Base-by-base conservation (phyloP, 2,888 invertebrate genomes). In the Trichogramma dendrolimi region DNA sequence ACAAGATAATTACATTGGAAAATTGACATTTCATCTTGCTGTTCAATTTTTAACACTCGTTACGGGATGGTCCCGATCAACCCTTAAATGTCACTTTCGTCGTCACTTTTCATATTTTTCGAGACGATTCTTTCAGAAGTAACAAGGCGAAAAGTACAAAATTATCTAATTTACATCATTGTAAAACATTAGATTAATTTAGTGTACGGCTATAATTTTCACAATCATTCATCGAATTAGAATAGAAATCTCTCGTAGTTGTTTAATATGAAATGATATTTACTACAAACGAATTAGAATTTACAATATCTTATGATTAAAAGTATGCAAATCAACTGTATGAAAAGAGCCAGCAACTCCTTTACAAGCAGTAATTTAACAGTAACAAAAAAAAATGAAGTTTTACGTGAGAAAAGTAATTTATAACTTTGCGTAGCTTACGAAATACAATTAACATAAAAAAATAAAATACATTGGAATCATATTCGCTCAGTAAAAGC, bases 11-110 rank as follows among this genome's bases (percentile, higher is more conserved):
- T 48, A 11, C 11, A 48, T 14, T 14, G 48, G 53, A 43, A 63
- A 60, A 63, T 63, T 60, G 60, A 63, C 58, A 47, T 63, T 57
- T 58, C 40, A 51, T 60, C 60, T 60, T 63, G 55, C 52, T 60
- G 11, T 40, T 55, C 60, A 50, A 58, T 60, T 46, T 43, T 53
- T 60, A 43, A 42, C 54, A 60, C 53, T 57, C 55, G 48, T 43
- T 60, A 60, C 57, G 58, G 51, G 54, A 60, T 63, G 60, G 63
- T 63, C 63, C 63, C 60, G 27, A 27, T 27, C 27, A 27, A 27
- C 27, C 27, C 27, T 27, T 27, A 27, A 27, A 27, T 27, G 27
- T 48, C 27, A 48, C 6, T 48, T n/a, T 11, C 11, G 11, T 48
- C 48, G 27, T 14, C 11, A 44, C 10, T 48, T 14, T 6, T 48